Percentiles rank a stretch among this genome's conserved stretches.
phyloP scores from a whole-genome alignment of 2,113 vertebrate genomes.

The Menidia beryllina region DNA sequence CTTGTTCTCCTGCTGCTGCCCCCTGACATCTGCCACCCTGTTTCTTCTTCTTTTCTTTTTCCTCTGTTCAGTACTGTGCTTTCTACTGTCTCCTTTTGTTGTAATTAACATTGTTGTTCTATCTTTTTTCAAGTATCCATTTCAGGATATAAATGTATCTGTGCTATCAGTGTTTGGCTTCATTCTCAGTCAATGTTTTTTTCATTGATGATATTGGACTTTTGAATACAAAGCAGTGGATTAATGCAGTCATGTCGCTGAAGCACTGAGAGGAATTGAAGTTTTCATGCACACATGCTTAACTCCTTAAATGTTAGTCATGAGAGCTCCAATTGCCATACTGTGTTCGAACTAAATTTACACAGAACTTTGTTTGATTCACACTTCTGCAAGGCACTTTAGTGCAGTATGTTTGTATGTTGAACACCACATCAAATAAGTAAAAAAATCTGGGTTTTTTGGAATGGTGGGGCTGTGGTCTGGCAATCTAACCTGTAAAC shows the following conservation, averaged over 20 bases:
- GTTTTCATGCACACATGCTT: background rate
- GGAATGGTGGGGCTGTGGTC: slow-evolving; percentile 29
- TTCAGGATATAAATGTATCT: slow-evolving; percentile 9
- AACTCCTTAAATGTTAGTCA: slow-evolving; percentile 1
- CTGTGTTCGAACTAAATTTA: background rate
- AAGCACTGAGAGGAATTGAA: slow-evolving; percentile 23
- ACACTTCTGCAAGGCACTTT: slow-evolving; percentile 30
- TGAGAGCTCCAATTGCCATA: slow-evolving; percentile 36
- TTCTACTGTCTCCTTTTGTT: slow-evolving; percentile 40
- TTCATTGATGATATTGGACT: background rate
- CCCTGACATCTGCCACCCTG: slow-evolving; percentile 41
- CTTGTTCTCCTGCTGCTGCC: slow-evolving; percentile 38
- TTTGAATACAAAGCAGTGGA: background rate
- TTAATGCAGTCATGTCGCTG: background rate
- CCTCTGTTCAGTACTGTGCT: slow-evolving; percentile 32
- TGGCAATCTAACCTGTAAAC: slow-evolving; percentile 36
- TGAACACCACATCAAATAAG: slow-evolving; percentile 43
- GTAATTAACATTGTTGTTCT: slow-evolving; percentile 30
- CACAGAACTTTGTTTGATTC: background rate
- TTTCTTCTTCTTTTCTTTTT: slow-evolving; percentile 33
- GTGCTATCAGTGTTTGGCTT: background rate
- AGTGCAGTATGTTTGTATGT: slow-evolving; percentile 41
- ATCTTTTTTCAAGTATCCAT: background rate
- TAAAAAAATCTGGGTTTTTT: slow-evolving; percentile 15
- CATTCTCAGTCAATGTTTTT: background rate